These are phyloP conservation scores for Pristiophorus japonicus DNA, from an alignment of 2,113 vertebrate species.

Conservation along the genomic window DNA sequence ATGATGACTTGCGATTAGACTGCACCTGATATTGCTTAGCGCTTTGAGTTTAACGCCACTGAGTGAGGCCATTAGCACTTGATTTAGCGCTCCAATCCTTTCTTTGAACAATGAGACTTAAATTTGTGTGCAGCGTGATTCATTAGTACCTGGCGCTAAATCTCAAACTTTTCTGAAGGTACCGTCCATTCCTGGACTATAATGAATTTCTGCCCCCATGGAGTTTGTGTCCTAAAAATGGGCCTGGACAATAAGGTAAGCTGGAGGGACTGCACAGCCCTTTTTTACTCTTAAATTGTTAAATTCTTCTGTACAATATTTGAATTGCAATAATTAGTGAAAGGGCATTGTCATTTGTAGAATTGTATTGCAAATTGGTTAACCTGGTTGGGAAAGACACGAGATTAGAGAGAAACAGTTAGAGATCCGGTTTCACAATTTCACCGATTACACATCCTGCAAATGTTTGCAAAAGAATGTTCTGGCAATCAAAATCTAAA, in stretches of 20 bases:
- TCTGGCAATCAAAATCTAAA: background rate
- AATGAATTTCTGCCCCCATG: no score
- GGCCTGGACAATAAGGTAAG: background rate
- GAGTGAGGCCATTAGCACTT: no score
- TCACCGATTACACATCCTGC: background rate
- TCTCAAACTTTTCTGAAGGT: no score
- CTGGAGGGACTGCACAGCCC: background rate
- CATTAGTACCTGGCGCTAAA: no score
- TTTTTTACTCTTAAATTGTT: background rate
- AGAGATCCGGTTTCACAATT: background rate
- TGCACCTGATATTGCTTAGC: no score
- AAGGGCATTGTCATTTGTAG: background rate
- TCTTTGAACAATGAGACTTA: no score
- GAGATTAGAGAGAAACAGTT: background rate
- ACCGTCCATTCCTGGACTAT: no score
- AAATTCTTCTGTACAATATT: background rate
- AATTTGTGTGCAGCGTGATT: no score
- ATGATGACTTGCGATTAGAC: no score
- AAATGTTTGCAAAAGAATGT: background rate
- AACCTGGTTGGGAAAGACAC: background rate
- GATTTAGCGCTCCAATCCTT: no score
- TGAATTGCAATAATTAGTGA: background rate
- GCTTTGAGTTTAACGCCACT: no score
- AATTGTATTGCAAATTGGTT: background rate
- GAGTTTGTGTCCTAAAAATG: no score